These are phyloP conservation scores for Ormyrus pomaceus DNA, from an alignment of 2,888 invertebrate genomes.

Conservation along the genomic window DNA sequence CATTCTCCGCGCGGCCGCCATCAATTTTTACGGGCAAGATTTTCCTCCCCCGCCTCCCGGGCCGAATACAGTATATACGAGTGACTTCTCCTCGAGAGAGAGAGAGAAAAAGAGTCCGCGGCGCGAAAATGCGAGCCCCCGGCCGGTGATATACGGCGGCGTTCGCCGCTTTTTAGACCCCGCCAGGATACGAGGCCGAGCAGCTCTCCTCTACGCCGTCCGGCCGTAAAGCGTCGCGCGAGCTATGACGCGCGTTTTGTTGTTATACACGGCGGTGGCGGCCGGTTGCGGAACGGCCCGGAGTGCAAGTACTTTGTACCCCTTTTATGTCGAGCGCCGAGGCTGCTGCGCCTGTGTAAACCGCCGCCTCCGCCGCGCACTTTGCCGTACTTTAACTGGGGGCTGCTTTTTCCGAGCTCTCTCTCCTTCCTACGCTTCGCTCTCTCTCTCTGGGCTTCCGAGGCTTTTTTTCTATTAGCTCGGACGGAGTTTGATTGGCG, in stretches of 20 bases:
- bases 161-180: slow-evolving; percentile 8
- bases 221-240: slow-evolving; percentile 1
- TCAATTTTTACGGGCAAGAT: slow-evolving; percentile 51
- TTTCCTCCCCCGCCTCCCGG: slow-evolving; percentile 11
- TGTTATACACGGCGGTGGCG: neutral
- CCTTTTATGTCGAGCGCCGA: slow-evolving; percentile 16
- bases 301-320: slow-evolving; percentile 3
- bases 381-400: neutral
- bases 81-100: neutral
- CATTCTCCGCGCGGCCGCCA: neutral
- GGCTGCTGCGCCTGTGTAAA: neutral
- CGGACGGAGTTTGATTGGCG: too few relatives aligned
- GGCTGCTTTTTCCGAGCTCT: slow-evolving; percentile 1
- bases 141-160: slow-evolving; percentile 30
- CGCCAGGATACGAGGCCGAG: too few relatives aligned
- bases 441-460: too few relatives aligned
- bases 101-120: neutral
- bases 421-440: neutral
- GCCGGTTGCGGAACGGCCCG: neutral
- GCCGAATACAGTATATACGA: slow-evolving; percentile 3
- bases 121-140: slow-evolving; percentile 9
- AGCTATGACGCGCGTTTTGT: slow-evolving; percentile 28
- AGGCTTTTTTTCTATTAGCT: too few relatives aligned
- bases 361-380: neutral
- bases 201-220: neutral